phyloP scores from a whole-genome alignment of 1,140 invertebrate genomes.

The Calephelis nemesis region DNA sequence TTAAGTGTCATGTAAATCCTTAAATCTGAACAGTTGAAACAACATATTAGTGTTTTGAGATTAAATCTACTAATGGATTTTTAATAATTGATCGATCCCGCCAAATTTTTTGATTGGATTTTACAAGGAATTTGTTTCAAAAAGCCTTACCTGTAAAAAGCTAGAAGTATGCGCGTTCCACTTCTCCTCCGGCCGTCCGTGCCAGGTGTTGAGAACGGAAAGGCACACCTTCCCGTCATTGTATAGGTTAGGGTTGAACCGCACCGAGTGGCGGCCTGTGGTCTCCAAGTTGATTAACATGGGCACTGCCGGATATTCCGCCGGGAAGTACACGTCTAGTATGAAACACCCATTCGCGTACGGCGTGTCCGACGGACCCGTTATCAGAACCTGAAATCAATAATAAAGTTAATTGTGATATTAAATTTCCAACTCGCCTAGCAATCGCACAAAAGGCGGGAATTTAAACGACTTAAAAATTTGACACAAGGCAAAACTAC shows the following conservation, averaged over 20 bases:
- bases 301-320: slow-evolving; percentile 90
- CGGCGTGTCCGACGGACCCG: slow-evolving; percentile 92
- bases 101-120: too few relatives aligned
- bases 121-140: too few relatives aligned
- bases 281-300: slow-evolving; percentile 96
- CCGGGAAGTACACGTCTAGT: slow-evolving; percentile 95
- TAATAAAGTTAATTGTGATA: too few relatives aligned
- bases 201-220: slow-evolving; percentile 98
- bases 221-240: slow-evolving; percentile 98
- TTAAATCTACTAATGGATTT: too few relatives aligned
- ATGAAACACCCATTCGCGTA: slow-evolving; percentile 95
- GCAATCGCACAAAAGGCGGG: too few relatives aligned
- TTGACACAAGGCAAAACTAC: too few relatives aligned
- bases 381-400: slow-evolving; percentile 89
- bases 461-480: too few relatives aligned
- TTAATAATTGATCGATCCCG: too few relatives aligned
- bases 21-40: too few relatives aligned
- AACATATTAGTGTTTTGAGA: too few relatives aligned
- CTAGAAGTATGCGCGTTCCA: slow-evolving; percentile 98
- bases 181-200: slow-evolving; percentile 98
- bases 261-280: slow-evolving; percentile 94
- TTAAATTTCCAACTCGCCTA: too few relatives aligned
- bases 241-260: slow-evolving; percentile 98
- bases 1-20: too few relatives aligned
- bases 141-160: slow-evolving; percentile 88